Conservation (phyloP, 2,888 invertebrate genomes). For the Cheilosia impressa region DNA sequence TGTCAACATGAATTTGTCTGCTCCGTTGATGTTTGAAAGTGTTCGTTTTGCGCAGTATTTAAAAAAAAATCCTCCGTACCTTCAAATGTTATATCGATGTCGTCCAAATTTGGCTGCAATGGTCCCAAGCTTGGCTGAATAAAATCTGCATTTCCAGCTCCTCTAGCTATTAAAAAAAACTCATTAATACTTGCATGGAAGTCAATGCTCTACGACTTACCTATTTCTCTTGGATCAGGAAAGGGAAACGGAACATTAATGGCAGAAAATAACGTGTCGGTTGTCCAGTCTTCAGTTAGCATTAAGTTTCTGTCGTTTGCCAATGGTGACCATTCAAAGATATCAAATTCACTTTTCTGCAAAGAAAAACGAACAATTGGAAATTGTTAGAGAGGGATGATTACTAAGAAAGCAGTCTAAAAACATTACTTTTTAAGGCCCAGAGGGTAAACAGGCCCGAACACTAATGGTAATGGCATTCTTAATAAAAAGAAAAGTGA, state of each 20-base stretch:
- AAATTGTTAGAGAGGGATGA: background rate
- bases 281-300: constrained; percentile 86
- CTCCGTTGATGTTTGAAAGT: no score
- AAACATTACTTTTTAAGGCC: no score
- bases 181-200: background rate
- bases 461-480: no score
- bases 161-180: constrained; percentile 84
- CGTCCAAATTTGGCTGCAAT: constrained; percentile 97
- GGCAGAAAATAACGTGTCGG: constrained; percentile 95
- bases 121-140: constrained; percentile 99
- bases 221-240: constrained; percentile 98
- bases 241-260: constrained; percentile 94
- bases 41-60: background rate
- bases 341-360: constrained; percentile 83
- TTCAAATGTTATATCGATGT: constrained; percentile 93
- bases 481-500: no score
- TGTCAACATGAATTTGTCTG: no score
- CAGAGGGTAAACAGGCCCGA: no score
- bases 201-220: constrained; percentile 84
- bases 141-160: constrained; percentile 95
- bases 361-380: constrained; percentile 8
- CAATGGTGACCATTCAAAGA: constrained; percentile 83
- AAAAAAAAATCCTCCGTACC: constrained; percentile 84
- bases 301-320: constrained; percentile 81
- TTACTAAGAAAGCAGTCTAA: no score